Evolutionary conservation across 1,140 invertebrate species (phyloP).

Genomic region (Polyergus mexicanus): DNA sequence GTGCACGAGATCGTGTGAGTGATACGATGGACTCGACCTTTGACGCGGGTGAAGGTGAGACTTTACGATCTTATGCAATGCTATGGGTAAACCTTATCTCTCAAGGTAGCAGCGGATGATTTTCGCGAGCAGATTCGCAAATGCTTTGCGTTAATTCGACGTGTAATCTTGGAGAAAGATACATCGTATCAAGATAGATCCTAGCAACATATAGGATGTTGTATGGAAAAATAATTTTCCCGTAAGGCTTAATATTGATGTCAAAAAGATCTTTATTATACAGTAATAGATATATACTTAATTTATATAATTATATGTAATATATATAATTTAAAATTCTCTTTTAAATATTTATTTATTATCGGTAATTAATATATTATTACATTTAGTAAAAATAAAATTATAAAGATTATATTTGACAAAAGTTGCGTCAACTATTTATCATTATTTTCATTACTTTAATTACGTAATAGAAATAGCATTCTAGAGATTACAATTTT

Average conservation of each 20-base stretch:
- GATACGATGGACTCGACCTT: constrained; percentile 7
- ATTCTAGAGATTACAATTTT: background rate
- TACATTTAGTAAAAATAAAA: background rate
- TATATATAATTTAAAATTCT: no score
- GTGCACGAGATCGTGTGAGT: constrained; percentile 33
- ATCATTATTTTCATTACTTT: no score
- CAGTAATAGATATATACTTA: no score
- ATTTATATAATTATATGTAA: no score
- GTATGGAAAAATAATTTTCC: background rate
- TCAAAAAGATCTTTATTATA: background rate
- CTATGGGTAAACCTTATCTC: background rate
- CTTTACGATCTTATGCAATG: constrained; percentile 23
- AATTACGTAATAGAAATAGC: no score
- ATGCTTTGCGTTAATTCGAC: constrained; percentile 22
- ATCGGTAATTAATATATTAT: background rate
- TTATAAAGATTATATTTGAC: no score
- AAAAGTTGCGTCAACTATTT: no score
- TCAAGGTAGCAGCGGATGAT: background rate
- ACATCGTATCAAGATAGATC: background rate
- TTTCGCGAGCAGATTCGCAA: constrained; percentile 4
- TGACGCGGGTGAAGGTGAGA: constrained; percentile 40
- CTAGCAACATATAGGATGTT: background rate
- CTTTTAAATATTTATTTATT: no score
- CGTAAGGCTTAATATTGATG: background rate
- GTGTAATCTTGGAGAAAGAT: background rate